Evolutionary conservation across 2,797 vertebrate genomes (phyloP), one percentile per base, ranked within the genome.

Genomic region (Labeo calbasu): DNA sequence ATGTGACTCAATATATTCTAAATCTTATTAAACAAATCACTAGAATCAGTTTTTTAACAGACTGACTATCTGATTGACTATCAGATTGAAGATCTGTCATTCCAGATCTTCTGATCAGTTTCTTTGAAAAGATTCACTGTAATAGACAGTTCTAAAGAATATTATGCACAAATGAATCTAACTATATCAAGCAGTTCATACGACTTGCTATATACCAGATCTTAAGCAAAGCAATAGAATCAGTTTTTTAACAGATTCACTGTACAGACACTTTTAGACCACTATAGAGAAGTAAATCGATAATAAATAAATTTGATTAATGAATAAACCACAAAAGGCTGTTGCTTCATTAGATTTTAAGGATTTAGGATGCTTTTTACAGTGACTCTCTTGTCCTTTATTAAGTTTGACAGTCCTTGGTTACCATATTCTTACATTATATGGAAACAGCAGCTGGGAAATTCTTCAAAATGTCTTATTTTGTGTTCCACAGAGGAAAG

Each of bases 401-500:
- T 72, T 6, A 6, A 7, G 6, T 32, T 53, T 21, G 17, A 53
- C 25, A 8, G 71, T 6, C 25, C 4, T 53, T 13, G 17, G 50
- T 55, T 32, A 3, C 50, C 25, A n/a, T 55, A 75, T 8, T 75
- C 17, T 21, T 55, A 21, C 19, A 53, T 72, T 50, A 25, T 11
- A 51, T 55, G 28, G 19, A 75, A 55, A 75, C 72, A n/a, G 28
- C 19, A 75, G 28, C 71, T 53, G 28, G 50, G 17, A 75, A 73
- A 4, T 73, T 32, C 17, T 32, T 73, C 71, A 32, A 19, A 53
- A 73, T 73, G 43, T 73, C 2, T 0, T 55, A 55, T 55, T 55
- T 53, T 53, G 50, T n/a, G 28, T 36, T 55, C 17, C 28, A 36
- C 28, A 21, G 25, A 75, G 12, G 6, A 75, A 55, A 75, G 28